Evolutionary conservation across 2,797 vertebrate genomes (phyloP), one percentile per base, ranked within the genome.

Genomic region (Avahi laniger): DNA sequence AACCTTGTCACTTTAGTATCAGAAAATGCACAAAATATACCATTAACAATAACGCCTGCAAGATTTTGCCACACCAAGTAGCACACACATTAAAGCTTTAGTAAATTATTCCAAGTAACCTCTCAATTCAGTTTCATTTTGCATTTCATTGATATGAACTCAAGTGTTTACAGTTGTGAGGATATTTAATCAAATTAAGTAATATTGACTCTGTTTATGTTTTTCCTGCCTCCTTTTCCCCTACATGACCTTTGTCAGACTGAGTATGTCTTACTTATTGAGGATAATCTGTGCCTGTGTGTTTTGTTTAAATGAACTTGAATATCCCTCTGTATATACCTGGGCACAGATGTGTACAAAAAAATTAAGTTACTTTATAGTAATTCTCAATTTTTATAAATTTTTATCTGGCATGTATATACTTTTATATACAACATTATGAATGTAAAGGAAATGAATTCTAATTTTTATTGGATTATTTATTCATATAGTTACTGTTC

Each of bases 1-100:
- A 99, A 99, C 99, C 99, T 99, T 99, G 98, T 98, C 98, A 95
- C 93, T 96, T 98, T 94, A 97, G 41, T 98, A 98, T 97, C 7
- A 93, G 97, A 98, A 98, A 97, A 63, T 97, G 38, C 52, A 94
- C 83, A 98, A 98, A 98, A 95, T 96, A 95, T 91, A 92, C 93
- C 85, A 84, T 97, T 97, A 97, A 92, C 89, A 84, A 80, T 97
- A 97, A 79, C 97, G 78, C 94, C 93, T 97, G 61, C 65, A 95
- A 97, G 93, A 96, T 98, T 98, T 97, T 94, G 33, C 59, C 70
- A 88, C 33, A 90, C 78, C 73, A 95, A 1, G 61, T 22, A 79
- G 54, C 33, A 84, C 18, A 33, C n/a, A 46, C 15, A 9, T 87
- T 95, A 81, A 85, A 26, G 52, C 85, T 91, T 75, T 50, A 73